These are phyloP conservation scores for Cyaniris semiargus DNA, from an alignment of 2,888 invertebrate genomes.

Conservation along the genomic window DNA sequence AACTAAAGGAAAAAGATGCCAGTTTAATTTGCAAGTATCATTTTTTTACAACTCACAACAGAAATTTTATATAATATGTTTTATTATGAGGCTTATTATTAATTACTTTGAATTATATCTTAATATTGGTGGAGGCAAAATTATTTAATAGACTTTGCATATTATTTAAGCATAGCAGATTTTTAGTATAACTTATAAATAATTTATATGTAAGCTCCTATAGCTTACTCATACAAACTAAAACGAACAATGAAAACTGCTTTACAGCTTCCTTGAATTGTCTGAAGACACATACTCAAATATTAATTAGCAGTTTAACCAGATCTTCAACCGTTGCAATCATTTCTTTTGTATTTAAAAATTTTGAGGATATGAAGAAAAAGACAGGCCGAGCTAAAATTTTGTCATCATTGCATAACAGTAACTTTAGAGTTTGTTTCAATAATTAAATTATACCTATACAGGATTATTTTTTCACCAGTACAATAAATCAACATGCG, in stretches of 20 bases:
- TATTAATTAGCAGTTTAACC: not conserved
- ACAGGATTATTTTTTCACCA: too few species aligned
- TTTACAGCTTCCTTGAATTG: not conserved
- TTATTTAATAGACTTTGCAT: not conserved
- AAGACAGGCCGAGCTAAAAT: not conserved
- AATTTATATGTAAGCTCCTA: not conserved
- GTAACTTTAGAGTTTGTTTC: not conserved
- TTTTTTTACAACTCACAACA: not conserved
- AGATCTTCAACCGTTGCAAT: not conserved
- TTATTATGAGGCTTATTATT: constrained; percentile 13
- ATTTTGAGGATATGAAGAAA: not conserved
- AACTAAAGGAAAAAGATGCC: not conserved
- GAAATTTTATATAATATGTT: not conserved
- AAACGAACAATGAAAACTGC: not conserved
- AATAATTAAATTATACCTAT: not conserved
- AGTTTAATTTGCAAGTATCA: not conserved
- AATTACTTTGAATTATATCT: not conserved
- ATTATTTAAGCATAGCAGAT: not conserved
- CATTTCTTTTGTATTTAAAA: not conserved
- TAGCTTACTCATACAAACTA: not conserved
- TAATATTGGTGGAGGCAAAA: not conserved
- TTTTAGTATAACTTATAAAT: not conserved
- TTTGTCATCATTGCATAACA: not conserved
- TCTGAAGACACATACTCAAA: not conserved
- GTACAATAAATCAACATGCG: too few species aligned